Evolutionary conservation across 2,888 invertebrate species (phyloP).

Genomic region (Eupeodes luniger): DNA sequence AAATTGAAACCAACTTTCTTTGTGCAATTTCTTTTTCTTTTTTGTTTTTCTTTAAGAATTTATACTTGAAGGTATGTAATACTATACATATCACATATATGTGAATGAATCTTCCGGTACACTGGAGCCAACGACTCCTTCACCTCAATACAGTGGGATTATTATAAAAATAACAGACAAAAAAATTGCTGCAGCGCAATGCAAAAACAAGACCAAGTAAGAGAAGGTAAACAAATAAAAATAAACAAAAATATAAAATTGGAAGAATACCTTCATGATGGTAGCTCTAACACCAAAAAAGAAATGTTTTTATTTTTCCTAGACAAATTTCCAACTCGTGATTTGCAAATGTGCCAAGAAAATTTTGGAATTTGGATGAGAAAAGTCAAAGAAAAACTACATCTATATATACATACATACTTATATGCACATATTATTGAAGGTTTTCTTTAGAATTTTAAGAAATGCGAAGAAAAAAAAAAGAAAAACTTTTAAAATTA

Average conservation of each 20-base stretch:
- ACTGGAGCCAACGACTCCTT: slow-evolving; percentile 57
- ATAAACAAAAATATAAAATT: slow-evolving; percentile 1
- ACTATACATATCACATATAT: slow-evolving; percentile 9
- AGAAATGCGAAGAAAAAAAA: neutral
- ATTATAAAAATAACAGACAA: slow-evolving; percentile 56
- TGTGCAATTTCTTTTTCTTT: neutral
- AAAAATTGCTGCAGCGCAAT: slow-evolving; percentile 38
- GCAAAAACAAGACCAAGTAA: neutral
- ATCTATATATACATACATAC: too few relatives aligned
- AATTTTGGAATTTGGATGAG: neutral
- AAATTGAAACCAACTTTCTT: slow-evolving; percentile 4
- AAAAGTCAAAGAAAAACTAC: neutral
- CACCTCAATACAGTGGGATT: slow-evolving; percentile 8
- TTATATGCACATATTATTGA: neutral
- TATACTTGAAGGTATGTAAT: neutral
- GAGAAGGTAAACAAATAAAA: neutral
- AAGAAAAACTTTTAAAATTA: neutral
- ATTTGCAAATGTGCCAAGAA: slow-evolving; percentile 26
- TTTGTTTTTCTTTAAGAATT: slow-evolving; percentile 4
- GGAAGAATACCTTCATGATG: neutral
- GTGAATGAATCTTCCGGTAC: slow-evolving; percentile 60
- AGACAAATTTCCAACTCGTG: slow-evolving; percentile 17
- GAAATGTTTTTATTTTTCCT: neutral
- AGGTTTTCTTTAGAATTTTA: neutral
- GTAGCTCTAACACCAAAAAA: too few relatives aligned